Percentiles rank a stretch among this genome's conserved stretches.
These are phyloP conservation scores for Panzeria rudis DNA, from an alignment of 2,888 invertebrate genomes.

Conservation along the genomic window DNA sequence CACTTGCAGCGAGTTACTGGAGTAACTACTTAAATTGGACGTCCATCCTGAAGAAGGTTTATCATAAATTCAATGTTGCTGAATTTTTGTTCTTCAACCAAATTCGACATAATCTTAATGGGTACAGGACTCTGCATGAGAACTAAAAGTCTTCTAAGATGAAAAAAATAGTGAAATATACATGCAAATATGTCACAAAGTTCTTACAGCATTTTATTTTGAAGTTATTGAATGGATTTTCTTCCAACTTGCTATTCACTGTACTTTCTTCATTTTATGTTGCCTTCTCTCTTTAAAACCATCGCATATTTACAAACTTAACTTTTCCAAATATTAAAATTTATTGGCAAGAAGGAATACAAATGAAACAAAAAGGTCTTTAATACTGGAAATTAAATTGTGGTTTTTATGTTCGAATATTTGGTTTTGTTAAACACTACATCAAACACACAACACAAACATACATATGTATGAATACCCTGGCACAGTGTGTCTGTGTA, in stretches of 20 bases:
- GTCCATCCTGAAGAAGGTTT: too few species aligned
- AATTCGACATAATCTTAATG: too few species aligned
- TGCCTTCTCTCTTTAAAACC: neutral
- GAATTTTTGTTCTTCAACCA: too few species aligned
- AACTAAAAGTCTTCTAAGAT: too few species aligned
- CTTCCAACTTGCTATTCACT: neutral
- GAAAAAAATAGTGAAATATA: too few species aligned
- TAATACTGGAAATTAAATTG: slow-evolving; percentile 68
- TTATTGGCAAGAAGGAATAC: slow-evolving; percentile 42
- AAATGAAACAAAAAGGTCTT: slow-evolving; percentile 58
- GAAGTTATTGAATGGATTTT: neutral
- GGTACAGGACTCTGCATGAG: too few species aligned
- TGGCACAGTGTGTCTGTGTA: neutral
- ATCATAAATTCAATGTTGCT: too few species aligned
- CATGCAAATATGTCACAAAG: too few species aligned
- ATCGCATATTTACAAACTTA: slow-evolving; percentile 37
- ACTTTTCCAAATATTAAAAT: slow-evolving; percentile 56
- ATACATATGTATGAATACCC: neutral
- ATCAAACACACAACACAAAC: neutral
- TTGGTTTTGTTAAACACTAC: slow-evolving; percentile 57
- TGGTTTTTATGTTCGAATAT: slow-evolving; percentile 67
- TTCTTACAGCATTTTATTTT: too few species aligned
- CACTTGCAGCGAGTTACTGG: too few species aligned
- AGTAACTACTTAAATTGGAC: too few species aligned
- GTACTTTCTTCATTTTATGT: neutral